phyloP scores from a whole-genome alignment of 92 coral and sea anemone genomes.

The Parazoanthus darwini region DNA sequence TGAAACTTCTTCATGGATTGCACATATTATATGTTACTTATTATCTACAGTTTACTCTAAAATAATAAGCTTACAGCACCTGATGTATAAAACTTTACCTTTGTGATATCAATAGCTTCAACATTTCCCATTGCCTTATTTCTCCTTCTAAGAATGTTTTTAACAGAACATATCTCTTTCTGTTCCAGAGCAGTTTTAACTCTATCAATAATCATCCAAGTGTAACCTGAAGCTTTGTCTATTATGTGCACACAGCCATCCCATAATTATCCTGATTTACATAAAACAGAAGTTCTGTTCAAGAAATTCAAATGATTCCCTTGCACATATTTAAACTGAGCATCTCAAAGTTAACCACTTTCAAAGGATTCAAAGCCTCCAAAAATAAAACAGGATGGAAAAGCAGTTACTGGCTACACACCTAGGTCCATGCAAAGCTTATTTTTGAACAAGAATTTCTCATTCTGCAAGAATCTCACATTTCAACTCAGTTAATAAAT shows the following conservation, averaged over 20 bases:
- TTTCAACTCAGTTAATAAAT: not conserved
- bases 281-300: slow-evolving; percentile 13
- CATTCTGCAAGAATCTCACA: not conserved
- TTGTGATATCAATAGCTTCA: slow-evolving; percentile 21
- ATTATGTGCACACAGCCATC: not conserved
- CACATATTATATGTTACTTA: not conserved
- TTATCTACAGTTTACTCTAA: not conserved
- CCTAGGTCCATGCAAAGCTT: not conserved
- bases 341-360: not conserved
- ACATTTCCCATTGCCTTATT: slow-evolving; percentile 39
- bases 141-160: not conserved
- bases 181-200: not conserved
- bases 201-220: not conserved
- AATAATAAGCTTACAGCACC: not conserved
- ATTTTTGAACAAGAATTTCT: not conserved
- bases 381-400: not conserved
- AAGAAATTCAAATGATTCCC: not conserved
- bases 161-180: slow-evolving; percentile 38
- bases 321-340: not conserved
- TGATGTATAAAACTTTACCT: slow-evolving; percentile 1
- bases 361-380: not conserved
- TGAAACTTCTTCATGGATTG: not conserved
- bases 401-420: not conserved
- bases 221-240: not conserved
- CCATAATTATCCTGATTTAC: slow-evolving; percentile 5